Evolutionary conservation across 2,888 invertebrate species (phyloP).

Genomic region (Sialis lutaria): DNA sequence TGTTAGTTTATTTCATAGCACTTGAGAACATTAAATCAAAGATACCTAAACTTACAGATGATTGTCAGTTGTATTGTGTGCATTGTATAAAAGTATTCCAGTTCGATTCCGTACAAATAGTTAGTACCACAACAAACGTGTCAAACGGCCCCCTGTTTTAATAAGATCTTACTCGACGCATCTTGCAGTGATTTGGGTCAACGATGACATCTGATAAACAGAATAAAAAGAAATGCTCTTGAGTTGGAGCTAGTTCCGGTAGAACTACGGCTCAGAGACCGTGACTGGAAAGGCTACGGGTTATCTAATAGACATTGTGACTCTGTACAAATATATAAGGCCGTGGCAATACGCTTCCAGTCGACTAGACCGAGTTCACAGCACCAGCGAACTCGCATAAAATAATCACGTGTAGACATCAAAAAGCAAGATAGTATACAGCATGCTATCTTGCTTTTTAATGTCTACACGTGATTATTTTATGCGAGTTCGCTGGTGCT

Average conservation of each 20-base stretch:
- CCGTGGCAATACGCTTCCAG: too few species aligned
- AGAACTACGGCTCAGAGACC: constrained; percentile 38
- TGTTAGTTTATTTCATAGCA: constrained; percentile 35
- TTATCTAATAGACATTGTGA: constrained; percentile 29
- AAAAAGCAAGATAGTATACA: too few species aligned
- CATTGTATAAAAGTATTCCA: constrained; percentile 41
- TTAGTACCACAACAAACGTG: constrained; percentile 15
- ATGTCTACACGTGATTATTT: too few species aligned
- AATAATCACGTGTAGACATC: too few species aligned
- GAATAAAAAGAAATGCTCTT: constrained; percentile 44
- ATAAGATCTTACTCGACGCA: constrained; percentile 67
- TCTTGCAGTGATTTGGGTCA: constrained; percentile 83
- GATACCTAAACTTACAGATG: constrained; percentile 36
- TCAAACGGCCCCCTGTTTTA: constrained; percentile 52
- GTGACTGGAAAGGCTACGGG: constrained; percentile 36
- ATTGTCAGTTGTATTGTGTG: constrained; percentile 34
- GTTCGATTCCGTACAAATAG: constrained; percentile 55
- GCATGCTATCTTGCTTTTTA: too few species aligned
- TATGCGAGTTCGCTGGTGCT: too few species aligned
- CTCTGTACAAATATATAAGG: constrained; percentile 58
- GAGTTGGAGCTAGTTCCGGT: constrained; percentile 40
- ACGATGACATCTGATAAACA: constrained; percentile 51
- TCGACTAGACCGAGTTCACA: too few species aligned
- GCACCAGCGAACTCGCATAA: too few species aligned
- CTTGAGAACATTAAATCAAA: constrained; percentile 59